Conservation (phyloP, 2,113 vertebrate genomes). For the Ranitomeya variabilis region DNA sequence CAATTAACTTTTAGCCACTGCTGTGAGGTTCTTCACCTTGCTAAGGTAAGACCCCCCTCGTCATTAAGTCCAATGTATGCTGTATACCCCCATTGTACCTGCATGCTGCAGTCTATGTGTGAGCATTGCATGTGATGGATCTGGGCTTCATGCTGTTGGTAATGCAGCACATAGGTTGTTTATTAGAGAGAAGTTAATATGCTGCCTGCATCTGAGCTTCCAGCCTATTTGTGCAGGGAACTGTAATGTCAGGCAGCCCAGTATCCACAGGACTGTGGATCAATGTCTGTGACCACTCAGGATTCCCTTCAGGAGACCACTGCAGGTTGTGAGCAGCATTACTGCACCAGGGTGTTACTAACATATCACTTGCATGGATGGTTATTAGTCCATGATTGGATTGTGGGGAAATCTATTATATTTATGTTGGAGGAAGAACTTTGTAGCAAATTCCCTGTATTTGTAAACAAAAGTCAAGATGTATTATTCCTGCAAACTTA, state of each 20-base stretch:
- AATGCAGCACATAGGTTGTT: constrained; percentile 25
- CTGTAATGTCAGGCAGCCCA: constrained; percentile 10
- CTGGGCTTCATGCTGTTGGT: neutral
- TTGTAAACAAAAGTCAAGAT: too few species aligned
- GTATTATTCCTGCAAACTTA: neutral
- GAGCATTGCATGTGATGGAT: neutral
- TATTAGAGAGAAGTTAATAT: constrained; percentile 28
- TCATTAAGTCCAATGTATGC: neutral
- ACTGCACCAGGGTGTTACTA: constrained; percentile 6
- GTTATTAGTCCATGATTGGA: neutral
- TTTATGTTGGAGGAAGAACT: neutral
- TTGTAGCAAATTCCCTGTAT: neutral
- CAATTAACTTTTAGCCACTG: constrained; percentile 34
- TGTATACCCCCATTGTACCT: neutral
- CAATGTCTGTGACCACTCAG: constrained; percentile 31
- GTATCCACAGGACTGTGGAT: constrained; percentile 13
- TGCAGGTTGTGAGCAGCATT: constrained; percentile 46
- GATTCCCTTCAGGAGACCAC: neutral
- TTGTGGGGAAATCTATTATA: neutral
- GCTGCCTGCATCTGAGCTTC: neutral
- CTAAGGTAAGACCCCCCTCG: constrained; percentile 39
- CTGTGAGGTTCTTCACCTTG: constrained; percentile 39
- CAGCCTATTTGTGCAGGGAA: constrained; percentile 16
- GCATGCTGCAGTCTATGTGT: constrained; percentile 1
- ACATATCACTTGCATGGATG: neutral